Conservation (phyloP, 2,888 invertebrate genomes). For the Gastracanthus pulcherrimus region DNA sequence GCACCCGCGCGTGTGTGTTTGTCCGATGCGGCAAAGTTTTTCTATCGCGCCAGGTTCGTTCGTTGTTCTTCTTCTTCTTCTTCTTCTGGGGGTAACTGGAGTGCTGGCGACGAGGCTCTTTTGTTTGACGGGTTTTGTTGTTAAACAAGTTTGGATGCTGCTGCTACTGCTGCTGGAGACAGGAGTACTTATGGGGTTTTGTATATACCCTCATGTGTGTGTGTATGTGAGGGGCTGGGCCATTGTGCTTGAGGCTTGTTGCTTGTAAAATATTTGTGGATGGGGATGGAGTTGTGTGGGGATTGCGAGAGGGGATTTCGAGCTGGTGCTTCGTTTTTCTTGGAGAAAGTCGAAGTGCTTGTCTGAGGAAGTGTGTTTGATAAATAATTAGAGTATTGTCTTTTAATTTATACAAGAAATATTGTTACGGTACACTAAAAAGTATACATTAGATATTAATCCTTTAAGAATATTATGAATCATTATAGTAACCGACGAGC, state of each 20-base stretch:
- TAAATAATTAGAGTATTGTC: background rate
- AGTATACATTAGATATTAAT: too few species aligned
- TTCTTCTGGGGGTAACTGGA: background rate
- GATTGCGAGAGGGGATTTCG: background rate
- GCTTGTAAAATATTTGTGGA: slow-evolving; percentile 30
- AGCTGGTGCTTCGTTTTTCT: background rate
- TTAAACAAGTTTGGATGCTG: slow-evolving; percentile 41
- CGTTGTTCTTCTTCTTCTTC: background rate
- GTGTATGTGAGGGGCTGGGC: background rate
- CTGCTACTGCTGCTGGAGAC: background rate
- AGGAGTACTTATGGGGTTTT: background rate
- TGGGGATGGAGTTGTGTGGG: background rate
- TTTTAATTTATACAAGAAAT: too few species aligned
- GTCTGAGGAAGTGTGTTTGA: background rate
- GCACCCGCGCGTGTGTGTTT: too few species aligned
- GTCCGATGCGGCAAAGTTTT: background rate
- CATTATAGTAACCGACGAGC: too few species aligned
- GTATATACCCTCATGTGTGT: background rate
- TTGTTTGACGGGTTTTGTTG: slow-evolving; percentile 32
- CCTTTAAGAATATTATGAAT: too few species aligned
- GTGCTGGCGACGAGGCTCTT: too few species aligned
- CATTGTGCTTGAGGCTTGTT: background rate
- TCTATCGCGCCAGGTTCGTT: too few species aligned
- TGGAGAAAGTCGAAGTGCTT: background rate
- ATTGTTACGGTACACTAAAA: too few species aligned